Evolutionary conservation across 2,888 invertebrate species (phyloP).

Genomic region (Gymnocheta viridis): DNA sequence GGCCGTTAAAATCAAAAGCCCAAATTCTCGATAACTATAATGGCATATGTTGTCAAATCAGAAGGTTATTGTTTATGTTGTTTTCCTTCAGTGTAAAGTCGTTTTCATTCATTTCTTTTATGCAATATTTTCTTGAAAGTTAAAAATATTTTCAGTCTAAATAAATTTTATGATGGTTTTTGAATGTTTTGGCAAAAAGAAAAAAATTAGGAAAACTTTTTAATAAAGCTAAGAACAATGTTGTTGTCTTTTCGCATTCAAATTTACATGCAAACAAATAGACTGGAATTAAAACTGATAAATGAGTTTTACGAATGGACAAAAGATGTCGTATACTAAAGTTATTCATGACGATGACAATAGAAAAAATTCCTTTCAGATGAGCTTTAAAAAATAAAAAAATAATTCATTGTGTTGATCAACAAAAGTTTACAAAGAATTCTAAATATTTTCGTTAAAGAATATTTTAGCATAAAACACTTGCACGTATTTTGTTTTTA

Average conservation of each 20-base stretch:
- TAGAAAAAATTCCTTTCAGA: background rate
- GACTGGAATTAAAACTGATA: slow-evolving; percentile 44
- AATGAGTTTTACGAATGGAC: slow-evolving; percentile 29
- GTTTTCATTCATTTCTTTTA: no score
- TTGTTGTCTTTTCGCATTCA: background rate
- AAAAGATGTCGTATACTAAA: slow-evolving; percentile 16
- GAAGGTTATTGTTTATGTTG: no score
- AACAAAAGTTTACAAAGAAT: background rate
- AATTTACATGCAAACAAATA: slow-evolving; percentile 12
- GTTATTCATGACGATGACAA: background rate
- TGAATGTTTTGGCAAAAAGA: no score
- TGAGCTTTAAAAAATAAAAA: slow-evolving; percentile 10
- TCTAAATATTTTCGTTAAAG: background rate
- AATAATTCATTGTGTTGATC: background rate
- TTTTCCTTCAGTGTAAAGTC: no score
- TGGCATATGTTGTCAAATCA: no score
- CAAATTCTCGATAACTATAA: no score
- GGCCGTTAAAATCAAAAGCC: no score
- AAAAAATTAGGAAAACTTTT: no score
- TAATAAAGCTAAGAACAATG: background rate
- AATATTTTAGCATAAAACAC: background rate
- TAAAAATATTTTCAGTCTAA: no score
- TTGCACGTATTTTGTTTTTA: slow-evolving; percentile 4
- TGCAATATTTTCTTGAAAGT: no score
- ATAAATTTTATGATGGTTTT: no score